Evolutionary conservation across 1,140 invertebrate species (phyloP).

Genomic region (Drosophila setifemur): DNA sequence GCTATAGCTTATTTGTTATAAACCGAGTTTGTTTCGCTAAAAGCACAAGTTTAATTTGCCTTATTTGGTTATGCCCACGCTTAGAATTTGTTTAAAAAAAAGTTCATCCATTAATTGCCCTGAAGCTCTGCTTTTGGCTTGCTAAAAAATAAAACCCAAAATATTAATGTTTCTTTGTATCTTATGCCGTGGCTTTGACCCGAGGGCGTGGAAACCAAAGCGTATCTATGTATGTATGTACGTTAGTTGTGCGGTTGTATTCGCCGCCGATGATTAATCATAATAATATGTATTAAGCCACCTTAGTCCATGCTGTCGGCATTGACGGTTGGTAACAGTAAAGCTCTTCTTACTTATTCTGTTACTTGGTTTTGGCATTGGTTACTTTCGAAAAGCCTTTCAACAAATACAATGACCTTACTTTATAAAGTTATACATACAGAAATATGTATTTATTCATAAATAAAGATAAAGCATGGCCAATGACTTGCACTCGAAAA

Average conservation of each 20-base stretch:
- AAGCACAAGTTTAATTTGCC: conserved; percentile 13
- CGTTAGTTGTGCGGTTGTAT: conserved; percentile 6
- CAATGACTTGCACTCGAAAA: conserved; percentile 60
- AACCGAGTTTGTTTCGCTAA: neutral
- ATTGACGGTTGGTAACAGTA: conserved; percentile 36
- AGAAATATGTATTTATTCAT: conserved; percentile 43
- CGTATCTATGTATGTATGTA: conserved; percentile 23
- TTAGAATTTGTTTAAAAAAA: conserved; percentile 14
- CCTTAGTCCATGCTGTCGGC: conserved; percentile 31
- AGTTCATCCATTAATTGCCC: conserved; percentile 13
- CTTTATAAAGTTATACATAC: neutral
- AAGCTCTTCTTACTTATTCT: conserved; percentile 15
- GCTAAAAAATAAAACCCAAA: conserved; percentile 24
- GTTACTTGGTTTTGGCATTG: conserved; percentile 27
- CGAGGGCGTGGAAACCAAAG: conserved; percentile 44
- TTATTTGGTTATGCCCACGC: conserved; percentile 30
- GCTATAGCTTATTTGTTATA: neutral
- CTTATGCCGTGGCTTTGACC: conserved; percentile 14
- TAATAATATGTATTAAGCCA: conserved; percentile 47
- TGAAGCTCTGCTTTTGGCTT: conserved; percentile 4
- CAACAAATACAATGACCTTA: conserved; percentile 37
- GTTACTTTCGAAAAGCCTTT: conserved; percentile 52
- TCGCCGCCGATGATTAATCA: conserved; percentile 57
- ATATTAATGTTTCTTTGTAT: conserved; percentile 15
- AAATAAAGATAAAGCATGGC: conserved; percentile 11